Evolutionary conservation across 2,888 invertebrate genomes (phyloP).

Genomic region (Molorchus minor): DNA sequence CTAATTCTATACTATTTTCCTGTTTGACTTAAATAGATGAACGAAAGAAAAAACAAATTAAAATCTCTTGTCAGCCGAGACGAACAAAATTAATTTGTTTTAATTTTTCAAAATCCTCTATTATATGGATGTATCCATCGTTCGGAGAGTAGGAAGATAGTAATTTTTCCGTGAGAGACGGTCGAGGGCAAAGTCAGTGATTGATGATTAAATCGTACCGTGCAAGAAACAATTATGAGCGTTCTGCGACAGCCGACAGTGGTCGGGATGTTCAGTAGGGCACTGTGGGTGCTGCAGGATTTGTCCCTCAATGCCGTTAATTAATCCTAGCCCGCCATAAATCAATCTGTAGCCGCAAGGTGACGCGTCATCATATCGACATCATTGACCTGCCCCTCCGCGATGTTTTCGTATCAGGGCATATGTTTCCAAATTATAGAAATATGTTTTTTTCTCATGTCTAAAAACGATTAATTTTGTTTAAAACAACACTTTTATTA

Average conservation of each 20-base stretch:
- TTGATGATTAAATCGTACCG: slow-evolving; percentile 57
- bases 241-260: slow-evolving; percentile 54
- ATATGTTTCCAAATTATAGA: slow-evolving; percentile 47
- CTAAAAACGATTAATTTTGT: slow-evolving; percentile 38
- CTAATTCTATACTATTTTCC: too few species aligned
- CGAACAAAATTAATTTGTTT: slow-evolving; percentile 40
- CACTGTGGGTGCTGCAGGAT: slow-evolving; percentile 52
- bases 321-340: slow-evolving; percentile 61
- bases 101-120: slow-evolving; percentile 39
- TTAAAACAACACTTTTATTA: slow-evolving; percentile 45
- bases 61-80: slow-evolving; percentile 23
- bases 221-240: slow-evolving; percentile 59
- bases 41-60: slow-evolving; percentile 16
- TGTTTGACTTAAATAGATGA: too few species aligned
- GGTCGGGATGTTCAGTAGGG: slow-evolving; percentile 51
- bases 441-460: slow-evolving; percentile 34
- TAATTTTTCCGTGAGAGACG: slow-evolving; percentile 38
- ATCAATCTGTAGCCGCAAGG: slow-evolving; percentile 63
- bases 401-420: slow-evolving; percentile 51
- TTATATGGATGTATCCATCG: slow-evolving; percentile 29
- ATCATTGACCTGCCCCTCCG: slow-evolving; percentile 61
- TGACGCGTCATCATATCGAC: slow-evolving; percentile 64
- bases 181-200: slow-evolving; percentile 42
- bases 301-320: slow-evolving; percentile 58
- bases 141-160: slow-evolving; percentile 31